phyloP scores from a whole-genome alignment of 2,797 vertebrate genomes.

The Lates japonicus region DNA sequence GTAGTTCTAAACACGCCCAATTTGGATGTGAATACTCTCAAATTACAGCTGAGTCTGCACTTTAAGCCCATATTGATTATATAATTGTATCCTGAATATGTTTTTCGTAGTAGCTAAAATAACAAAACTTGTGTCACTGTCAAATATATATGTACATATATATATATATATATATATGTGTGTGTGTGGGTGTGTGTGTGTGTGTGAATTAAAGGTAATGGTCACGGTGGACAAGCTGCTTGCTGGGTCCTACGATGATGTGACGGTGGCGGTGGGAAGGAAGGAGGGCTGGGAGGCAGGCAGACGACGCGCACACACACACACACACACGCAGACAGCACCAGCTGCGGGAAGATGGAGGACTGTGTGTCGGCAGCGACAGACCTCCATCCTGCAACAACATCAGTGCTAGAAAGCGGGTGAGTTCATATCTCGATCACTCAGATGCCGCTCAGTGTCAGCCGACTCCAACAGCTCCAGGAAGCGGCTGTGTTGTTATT shows the following conservation, averaged over 20 bases:
- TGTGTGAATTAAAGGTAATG: too few species aligned
- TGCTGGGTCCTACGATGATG: conserved; percentile 31
- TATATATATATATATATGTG: too few species aligned
- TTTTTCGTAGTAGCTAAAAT: too few species aligned
- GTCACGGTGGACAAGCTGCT: conserved; percentile 1
- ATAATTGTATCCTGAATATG: too few species aligned
- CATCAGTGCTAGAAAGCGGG: conserved; percentile 51
- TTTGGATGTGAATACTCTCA: too few species aligned
- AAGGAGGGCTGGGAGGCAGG: conserved; percentile 42
- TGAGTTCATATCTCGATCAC: conserved; percentile 25
- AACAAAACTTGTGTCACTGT: too few species aligned
- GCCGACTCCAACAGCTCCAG: not conserved
- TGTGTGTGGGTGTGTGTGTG: too few species aligned
- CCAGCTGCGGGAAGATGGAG: conserved; percentile 69
- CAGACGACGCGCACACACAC: not conserved
- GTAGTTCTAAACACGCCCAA: too few species aligned
- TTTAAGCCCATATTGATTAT: too few species aligned
- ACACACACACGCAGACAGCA: not conserved
- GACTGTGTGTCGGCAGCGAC: conserved; percentile 49
- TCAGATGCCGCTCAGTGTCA: accelerated
- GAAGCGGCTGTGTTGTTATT: not conserved
- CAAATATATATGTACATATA: too few species aligned
- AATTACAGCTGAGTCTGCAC: too few species aligned
- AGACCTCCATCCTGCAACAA: conserved; percentile 48
- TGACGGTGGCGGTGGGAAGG: conserved; percentile 25